A percentile compares a stretch with the other conserved stretches of the same genome.
Evolutionary conservation across 2,888 invertebrate genomes (phyloP).

Genomic region (Polylopha cassiicola): DNA sequence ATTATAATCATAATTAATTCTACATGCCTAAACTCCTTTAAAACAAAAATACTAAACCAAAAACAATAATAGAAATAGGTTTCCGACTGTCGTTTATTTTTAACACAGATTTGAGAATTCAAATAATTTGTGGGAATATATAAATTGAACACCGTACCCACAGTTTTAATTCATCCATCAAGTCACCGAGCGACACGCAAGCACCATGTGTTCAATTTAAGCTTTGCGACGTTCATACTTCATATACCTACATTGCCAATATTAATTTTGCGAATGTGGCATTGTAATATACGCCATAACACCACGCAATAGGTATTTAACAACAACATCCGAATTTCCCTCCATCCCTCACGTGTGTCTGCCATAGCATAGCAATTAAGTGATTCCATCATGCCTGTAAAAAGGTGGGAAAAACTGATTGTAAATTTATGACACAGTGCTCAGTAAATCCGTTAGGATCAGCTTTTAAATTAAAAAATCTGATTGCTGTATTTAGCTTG

Average conservation of each 20-base stretch:
- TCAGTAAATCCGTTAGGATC: conserved; percentile 5
- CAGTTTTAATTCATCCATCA: conserved; percentile 42
- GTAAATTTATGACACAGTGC: conserved; percentile 41
- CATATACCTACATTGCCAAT: conserved; percentile 15
- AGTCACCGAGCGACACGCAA: conserved; percentile 33
- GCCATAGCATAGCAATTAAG: conserved; percentile 43
- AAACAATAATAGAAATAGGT: too few relatives aligned
- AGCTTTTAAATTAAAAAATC: too few relatives aligned
- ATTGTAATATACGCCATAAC: conserved; percentile 29
- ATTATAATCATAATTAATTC: too few relatives aligned
- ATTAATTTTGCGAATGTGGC: conserved; percentile 11
- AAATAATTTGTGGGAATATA: conserved; percentile 14
- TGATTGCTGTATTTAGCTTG: too few relatives aligned
- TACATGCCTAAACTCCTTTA: too few relatives aligned
- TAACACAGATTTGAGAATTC: conserved; percentile 9
- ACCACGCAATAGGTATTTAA: conserved; percentile 22
- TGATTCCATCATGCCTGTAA: conserved; percentile 42
- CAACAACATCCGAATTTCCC: too few relatives aligned
- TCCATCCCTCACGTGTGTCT: conserved; percentile 28
- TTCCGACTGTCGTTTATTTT: conserved; percentile 3
- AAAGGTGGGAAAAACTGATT: conserved; percentile 47
- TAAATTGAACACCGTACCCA: conserved; percentile 16
- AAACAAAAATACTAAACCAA: too few relatives aligned
- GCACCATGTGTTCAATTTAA: conserved; percentile 53
- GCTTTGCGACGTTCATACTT: conserved; percentile 34